A percentile compares a stretch with the other conserved stretches of the same genome.
phyloP scores from a whole-genome alignment of 2,797 vertebrate species.

The Telmatherina bonti region DNA sequence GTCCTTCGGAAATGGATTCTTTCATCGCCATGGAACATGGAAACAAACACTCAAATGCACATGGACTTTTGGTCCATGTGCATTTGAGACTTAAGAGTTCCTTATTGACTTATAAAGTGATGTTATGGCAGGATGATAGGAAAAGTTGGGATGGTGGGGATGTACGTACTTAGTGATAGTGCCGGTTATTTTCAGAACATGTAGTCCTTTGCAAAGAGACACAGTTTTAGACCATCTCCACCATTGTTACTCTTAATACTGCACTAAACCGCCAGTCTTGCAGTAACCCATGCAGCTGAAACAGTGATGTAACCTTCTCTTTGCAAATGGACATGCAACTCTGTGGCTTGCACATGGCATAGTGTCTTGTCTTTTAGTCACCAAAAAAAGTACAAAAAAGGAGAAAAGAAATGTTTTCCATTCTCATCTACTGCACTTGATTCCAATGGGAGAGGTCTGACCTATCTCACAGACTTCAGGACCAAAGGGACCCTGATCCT shows the following conservation, averaged over 20 bases:
- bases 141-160: background rate
- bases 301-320: background rate
- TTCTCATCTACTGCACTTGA: constrained; percentile 28
- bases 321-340: background rate
- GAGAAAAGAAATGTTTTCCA: constrained; percentile 29
- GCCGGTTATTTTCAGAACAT: no score
- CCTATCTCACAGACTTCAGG: constrained; percentile 69
- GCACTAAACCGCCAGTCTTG: background rate
- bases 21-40: background rate
- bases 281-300: background rate
- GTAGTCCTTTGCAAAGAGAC: no score
- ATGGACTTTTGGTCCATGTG: background rate
- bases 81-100: background rate
- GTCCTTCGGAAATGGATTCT: background rate
- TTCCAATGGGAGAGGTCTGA: constrained; percentile 66
- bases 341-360: background rate
- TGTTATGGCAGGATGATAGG: background rate
- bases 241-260: background rate
- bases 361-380: background rate
- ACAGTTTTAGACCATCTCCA: background rate
- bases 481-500: constrained; percentile 43
- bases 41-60: background rate
- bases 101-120: background rate
- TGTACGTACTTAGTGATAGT: no score
- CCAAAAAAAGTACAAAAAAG: constrained; percentile 41